These are phyloP conservation scores for Meloidogyne floridensis DNA, from an alignment of 1,140 invertebrate genomes.

Conservation along the genomic window DNA sequence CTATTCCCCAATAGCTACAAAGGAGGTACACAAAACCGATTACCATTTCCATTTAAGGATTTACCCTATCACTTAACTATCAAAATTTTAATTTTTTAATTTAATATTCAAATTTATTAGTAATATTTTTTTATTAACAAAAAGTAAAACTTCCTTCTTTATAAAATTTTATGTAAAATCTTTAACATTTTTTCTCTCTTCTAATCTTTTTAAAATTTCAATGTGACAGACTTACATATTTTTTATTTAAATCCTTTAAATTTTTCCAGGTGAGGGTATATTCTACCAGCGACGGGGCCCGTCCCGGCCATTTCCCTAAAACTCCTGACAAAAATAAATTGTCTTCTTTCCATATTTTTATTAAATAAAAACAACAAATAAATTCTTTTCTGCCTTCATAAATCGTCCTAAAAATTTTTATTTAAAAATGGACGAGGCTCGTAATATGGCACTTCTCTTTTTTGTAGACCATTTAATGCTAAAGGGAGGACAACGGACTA, in stretches of 20 bases:
- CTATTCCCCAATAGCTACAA: too few species aligned
- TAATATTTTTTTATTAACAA: too few species aligned
- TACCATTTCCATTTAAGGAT: too few species aligned
- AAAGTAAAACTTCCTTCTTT: constrained; percentile 4
- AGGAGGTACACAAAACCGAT: too few species aligned
- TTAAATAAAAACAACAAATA: background rate
- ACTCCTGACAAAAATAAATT: constrained; percentile 6
- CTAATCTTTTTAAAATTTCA: background rate
- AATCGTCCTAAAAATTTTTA: background rate
- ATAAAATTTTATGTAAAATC: constrained; percentile 6
- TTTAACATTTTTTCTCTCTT: background rate
- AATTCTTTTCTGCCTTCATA: constrained; percentile 15
- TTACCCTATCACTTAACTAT: too few species aligned
- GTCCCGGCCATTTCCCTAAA: background rate
- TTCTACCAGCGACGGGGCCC: background rate
- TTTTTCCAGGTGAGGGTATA: background rate
- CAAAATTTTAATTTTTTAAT: too few species aligned
- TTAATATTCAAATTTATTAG: too few species aligned
- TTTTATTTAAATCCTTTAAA: background rate
- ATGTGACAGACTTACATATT: background rate
- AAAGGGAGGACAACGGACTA: constrained; percentile 78
- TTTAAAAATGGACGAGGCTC: constrained; percentile 42
- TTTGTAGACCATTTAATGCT: constrained; percentile 91
- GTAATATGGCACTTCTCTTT: constrained; percentile 88
- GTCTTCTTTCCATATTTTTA: background rate